phyloP scores from a whole-genome alignment of 2,888 invertebrate species.

The Plebejus melissa region DNA sequence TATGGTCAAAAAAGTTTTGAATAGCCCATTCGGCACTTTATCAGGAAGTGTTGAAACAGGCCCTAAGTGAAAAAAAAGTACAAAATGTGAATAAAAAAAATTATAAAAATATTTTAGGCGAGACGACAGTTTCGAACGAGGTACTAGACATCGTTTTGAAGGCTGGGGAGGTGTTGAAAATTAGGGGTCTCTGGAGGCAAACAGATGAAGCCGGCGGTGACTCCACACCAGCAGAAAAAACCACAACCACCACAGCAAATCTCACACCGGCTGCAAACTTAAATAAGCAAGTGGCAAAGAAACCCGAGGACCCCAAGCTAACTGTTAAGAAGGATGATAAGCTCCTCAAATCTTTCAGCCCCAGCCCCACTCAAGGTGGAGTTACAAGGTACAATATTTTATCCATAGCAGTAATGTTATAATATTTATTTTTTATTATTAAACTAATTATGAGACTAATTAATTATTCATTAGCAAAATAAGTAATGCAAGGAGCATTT shows the following conservation, averaged over 20 bases:
- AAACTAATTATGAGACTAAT: too few species aligned
- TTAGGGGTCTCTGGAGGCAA: constrained; percentile 88
- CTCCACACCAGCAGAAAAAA: constrained; percentile 55
- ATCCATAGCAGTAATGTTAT: neutral
- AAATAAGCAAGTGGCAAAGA: constrained; percentile 57
- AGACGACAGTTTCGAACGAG: constrained; percentile 91
- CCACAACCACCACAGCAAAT: constrained; percentile 39
- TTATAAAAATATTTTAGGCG: constrained; percentile 64
- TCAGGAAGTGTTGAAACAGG: too few species aligned
- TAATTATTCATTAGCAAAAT: too few species aligned
- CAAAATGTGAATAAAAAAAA: too few species aligned
- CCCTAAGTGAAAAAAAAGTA: too few species aligned
- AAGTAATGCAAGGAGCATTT: too few species aligned
- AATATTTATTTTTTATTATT: too few species aligned
- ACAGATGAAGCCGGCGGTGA: constrained; percentile 69
- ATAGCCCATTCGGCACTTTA: too few species aligned
- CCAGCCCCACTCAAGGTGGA: constrained; percentile 53
- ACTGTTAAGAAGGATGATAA: constrained; percentile 74
- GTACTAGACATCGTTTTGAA: constrained; percentile 88
- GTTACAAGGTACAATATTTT: constrained; percentile 54
- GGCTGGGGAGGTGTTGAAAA: constrained; percentile 89
- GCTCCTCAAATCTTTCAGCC: constrained; percentile 62
- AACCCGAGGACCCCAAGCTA: constrained; percentile 63
- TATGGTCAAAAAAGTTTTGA: too few species aligned
- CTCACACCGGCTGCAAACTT: constrained; percentile 42